These are phyloP conservation scores for Perca flavescens DNA, from an alignment of 2,113 vertebrate species.

Conservation along the genomic window DNA sequence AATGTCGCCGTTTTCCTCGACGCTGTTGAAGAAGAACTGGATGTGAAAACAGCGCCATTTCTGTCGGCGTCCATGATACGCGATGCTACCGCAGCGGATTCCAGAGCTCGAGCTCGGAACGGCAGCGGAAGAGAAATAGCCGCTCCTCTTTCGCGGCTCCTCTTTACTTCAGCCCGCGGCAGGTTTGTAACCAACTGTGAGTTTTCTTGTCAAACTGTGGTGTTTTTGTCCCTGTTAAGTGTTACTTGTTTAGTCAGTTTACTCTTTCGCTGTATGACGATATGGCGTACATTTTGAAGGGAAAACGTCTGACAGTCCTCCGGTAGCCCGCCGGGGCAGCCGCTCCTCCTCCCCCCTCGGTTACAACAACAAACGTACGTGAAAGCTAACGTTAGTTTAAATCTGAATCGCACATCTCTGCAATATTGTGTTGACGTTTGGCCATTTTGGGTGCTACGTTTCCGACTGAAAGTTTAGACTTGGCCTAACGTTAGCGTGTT, in stretches of 20 bases:
- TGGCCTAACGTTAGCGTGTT: constrained; percentile 19
- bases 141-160: constrained; percentile 83
- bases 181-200: constrained; percentile 65
- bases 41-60: constrained; percentile 80
- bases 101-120: constrained; percentile 86
- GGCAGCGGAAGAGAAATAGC: constrained; percentile 86
- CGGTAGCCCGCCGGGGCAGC: constrained; percentile 61
- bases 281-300: constrained; percentile 77
- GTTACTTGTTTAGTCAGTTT: constrained; percentile 4
- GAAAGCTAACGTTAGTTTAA: constrained; percentile 40
- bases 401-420: neutral
- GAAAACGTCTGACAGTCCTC: constrained; percentile 70
- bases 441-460: neutral
- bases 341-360: constrained; percentile 78
- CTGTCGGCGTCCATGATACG: constrained; percentile 84
- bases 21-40: constrained; percentile 48
- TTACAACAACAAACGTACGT: constrained; percentile 68
- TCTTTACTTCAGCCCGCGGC: constrained; percentile 78
- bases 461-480: constrained; percentile 12
- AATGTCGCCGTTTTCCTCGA: constrained; percentile 79
- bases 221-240: neutral
- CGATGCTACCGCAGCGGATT: constrained; percentile 85
- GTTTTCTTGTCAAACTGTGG: neutral
- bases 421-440: neutral
- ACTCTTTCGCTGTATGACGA: constrained; percentile 59